Percentiles rank a stretch among this genome's conserved stretches.
Evolutionary conservation across 2,797 vertebrate species (phyloP).

Genomic region (Trichosurus vulpecula): DNA sequence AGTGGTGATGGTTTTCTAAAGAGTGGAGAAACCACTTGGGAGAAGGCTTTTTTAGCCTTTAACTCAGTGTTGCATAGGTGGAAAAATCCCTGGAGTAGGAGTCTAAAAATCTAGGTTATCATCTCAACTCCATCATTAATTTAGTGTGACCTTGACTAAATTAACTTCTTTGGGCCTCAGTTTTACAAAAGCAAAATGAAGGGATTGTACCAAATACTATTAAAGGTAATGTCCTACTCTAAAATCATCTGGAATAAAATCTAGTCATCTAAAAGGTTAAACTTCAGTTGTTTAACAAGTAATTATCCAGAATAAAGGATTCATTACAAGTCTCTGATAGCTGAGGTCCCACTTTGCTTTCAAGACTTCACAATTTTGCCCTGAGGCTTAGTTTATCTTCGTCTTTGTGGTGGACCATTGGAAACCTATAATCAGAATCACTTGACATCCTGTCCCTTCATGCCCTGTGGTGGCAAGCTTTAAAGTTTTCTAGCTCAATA

Average conservation of each 20-base stretch:
- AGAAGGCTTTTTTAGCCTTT: not conserved
- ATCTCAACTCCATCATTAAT: not conserved
- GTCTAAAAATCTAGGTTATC: not conserved
- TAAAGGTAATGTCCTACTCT: not conserved
- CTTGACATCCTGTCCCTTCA: constrained; percentile 10
- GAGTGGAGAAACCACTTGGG: not conserved
- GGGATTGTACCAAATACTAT: not conserved
- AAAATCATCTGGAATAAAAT: not conserved
- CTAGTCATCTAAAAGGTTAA: constrained; percentile 30
- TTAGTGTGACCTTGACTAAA: not conserved
- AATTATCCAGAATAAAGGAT: constrained; percentile 5
- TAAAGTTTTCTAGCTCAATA: constrained; percentile 47
- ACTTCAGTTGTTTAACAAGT: not conserved
- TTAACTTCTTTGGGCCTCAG: not conserved
- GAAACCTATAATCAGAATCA: constrained; percentile 16
- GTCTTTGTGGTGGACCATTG: constrained; percentile 21
- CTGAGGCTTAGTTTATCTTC: constrained; percentile 26
- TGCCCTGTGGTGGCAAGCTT: constrained; percentile 24
- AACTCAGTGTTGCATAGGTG: constrained; percentile 1
- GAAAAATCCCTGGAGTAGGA: not conserved
- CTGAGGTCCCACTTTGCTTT: not conserved
- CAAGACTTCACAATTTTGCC: constrained; percentile 37
- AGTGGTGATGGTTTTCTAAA: constrained; percentile 3
- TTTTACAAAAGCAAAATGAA: not conserved
- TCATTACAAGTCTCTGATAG: not conserved